Evolutionary conservation across 2,888 invertebrate species (phyloP), one percentile per base, ranked within the genome.

Genomic region (Disparrhopalites patrizii): DNA sequence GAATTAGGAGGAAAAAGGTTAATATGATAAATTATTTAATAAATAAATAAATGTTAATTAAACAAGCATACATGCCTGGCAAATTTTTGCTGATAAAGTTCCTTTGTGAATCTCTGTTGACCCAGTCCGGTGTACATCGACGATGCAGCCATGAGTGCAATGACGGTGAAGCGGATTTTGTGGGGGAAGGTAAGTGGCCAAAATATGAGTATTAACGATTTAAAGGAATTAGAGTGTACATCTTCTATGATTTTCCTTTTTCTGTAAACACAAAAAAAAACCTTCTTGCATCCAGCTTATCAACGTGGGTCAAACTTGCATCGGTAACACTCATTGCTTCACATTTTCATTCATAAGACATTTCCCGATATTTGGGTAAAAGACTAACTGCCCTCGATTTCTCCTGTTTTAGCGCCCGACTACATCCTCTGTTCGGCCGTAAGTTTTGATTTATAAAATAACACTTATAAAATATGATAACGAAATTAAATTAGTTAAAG

Each of bases 131-230:
- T 90, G 1, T 95, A 91, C 79, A 84, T 98, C 63, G 96, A 96
- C 79, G 87, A 85, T 74, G 85, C 89, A 3, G 90, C 85, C 0
- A 87, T 98, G 78, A 80, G 96, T 62, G 81, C 83, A 38, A 40
- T 28, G 1, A 51, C 93, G 0, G 86, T 87, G 0, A 90, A 87
- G 77, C 85, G 99, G 31, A 83, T 98, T 27, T 79, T 95, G 2
- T 99, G 97, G 98, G 98, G 97, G 7, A 98, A 97, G 43, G 63
- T n/a, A n/a, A n/a, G n/a, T n/a, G n/a, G n/a, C n/a, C n/a, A n/a
- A n/a, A n/a, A n/a, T n/a, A n/a, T n/a, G n/a, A n/a, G n/a, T n/a
- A n/a, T n/a, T n/a, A n/a, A n/a, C n/a, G n/a, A n/a, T 43, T 43
- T 10, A 43, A 43, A 5, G 43, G 3, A 23, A 47, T 47, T n/a